Conservation (phyloP, 1,140 invertebrate genomes). For the Drosophila sproati region DNA sequence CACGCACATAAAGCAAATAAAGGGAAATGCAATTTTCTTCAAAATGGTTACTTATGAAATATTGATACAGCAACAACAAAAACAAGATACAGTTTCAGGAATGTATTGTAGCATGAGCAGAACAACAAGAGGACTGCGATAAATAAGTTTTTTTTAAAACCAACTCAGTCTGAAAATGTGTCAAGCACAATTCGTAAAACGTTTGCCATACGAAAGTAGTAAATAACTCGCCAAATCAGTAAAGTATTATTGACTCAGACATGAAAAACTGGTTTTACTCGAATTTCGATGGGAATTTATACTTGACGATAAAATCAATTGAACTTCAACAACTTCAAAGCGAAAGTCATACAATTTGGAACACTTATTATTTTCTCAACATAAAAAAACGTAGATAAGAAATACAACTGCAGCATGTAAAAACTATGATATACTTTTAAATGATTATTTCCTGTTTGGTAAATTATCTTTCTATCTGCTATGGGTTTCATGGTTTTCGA, state of each 20-base stretch:
- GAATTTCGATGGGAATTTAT: background rate
- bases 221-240: background rate
- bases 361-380: too few species aligned
- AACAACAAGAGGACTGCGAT: background rate
- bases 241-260: background rate
- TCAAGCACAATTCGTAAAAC: background rate
- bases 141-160: background rate
- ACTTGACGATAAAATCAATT: too few species aligned
- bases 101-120: background rate
- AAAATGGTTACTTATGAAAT: conserved; percentile 81
- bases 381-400: too few species aligned
- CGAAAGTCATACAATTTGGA: too few species aligned
- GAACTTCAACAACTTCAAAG: too few species aligned
- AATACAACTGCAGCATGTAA: too few species aligned
- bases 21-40: conserved; percentile 76
- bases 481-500: too few species aligned
- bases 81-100: conserved; percentile 8
- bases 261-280: background rate
- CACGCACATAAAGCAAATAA: conserved; percentile 55
- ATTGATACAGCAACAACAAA: conserved; percentile 61
- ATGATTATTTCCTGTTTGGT: too few species aligned
- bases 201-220: background rate
- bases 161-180: background rate
- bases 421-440: too few species aligned
- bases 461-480: too few species aligned